A percentile compares a stretch with the other conserved stretches of the same genome.
These are phyloP conservation scores for Cactoblastis cactorum DNA, from an alignment of 2,888 invertebrate species.

Conservation along the genomic window DNA sequence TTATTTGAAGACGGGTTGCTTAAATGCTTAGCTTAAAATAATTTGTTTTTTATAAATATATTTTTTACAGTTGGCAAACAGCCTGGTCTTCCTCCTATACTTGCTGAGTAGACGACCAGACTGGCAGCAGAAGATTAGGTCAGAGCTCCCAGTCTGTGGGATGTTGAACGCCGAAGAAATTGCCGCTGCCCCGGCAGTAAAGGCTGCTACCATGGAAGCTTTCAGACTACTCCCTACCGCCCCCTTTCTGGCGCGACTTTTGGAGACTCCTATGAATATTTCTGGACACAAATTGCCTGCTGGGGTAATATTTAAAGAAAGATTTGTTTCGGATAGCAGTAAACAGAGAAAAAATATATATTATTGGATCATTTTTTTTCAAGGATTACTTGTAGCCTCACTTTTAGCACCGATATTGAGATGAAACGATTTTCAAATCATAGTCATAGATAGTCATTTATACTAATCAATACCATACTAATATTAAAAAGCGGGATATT, in stretches of 20 bases:
- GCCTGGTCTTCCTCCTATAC: slow-evolving; percentile 87
- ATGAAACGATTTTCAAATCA: too few relatives aligned
- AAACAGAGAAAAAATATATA: too few relatives aligned
- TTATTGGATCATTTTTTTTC: too few relatives aligned
- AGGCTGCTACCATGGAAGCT: slow-evolving; percentile 88
- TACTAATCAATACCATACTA: too few relatives aligned
- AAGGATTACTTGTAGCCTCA: too few relatives aligned
- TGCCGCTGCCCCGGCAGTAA: slow-evolving; percentile 84
- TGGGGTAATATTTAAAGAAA: slow-evolving; percentile 79
- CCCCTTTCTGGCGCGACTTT: slow-evolving; percentile 86
- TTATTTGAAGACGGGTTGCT: too few relatives aligned
- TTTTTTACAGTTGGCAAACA: slow-evolving; percentile 84
- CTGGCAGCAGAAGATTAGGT: slow-evolving; percentile 82
- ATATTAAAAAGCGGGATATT: too few relatives aligned
- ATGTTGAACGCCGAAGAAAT: slow-evolving; percentile 79
- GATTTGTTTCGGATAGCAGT: too few relatives aligned
- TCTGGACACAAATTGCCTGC: slow-evolving; percentile 84
- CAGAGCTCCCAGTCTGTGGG: slow-evolving; percentile 81
- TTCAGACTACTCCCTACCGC: slow-evolving; percentile 88
- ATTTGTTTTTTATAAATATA: too few relatives aligned
- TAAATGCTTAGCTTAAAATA: neutral
- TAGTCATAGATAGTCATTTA: too few relatives aligned
- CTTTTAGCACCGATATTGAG: too few relatives aligned
- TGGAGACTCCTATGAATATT: slow-evolving; percentile 85
- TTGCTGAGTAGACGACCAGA: slow-evolving; percentile 84